A percentile compares a stretch with the other conserved stretches of the same genome.
Conservation (phyloP, 2,888 invertebrate species). For the Nasonovia ribisnigri region DNA sequence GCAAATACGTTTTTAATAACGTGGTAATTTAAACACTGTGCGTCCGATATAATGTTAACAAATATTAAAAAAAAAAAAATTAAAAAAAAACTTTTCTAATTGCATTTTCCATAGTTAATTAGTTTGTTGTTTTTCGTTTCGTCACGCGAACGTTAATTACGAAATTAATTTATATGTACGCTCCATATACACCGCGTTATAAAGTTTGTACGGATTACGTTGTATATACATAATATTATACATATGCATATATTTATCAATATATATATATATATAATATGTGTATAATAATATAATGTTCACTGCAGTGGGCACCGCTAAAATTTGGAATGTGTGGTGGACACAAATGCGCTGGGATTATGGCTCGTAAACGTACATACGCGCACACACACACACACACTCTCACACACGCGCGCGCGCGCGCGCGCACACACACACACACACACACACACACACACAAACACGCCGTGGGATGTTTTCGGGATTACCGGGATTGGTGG, state of each 20-base stretch:
- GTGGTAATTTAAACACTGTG: constrained; percentile 51
- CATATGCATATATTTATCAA: too few relatives aligned
- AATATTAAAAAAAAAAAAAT: constrained; percentile 12
- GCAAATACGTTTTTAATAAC: constrained; percentile 62
- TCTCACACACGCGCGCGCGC: neutral
- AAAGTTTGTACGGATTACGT: constrained; percentile 31
- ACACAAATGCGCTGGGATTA: constrained; percentile 34
- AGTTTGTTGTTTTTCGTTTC: constrained; percentile 50
- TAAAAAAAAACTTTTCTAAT: constrained; percentile 36
- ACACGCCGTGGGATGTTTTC: constrained; percentile 22
- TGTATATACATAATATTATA: neutral
- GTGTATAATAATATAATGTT: neutral
- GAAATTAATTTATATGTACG: constrained; percentile 43
- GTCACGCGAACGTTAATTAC: constrained; percentile 62
- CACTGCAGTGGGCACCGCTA: neutral
- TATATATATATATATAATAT: too few relatives aligned
- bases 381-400: too few relatives aligned
- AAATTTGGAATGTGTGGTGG: constrained; percentile 2
- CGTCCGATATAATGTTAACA: constrained; percentile 26
- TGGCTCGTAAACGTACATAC: constrained; percentile 22
- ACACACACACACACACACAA: neutral
- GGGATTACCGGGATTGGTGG: constrained; percentile 32
- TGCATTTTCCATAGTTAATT: constrained; percentile 53
- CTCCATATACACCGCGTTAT: neutral
- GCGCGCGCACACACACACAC: neutral